phyloP scores from a whole-genome alignment of 2,797 vertebrate genomes.

The Lagodon rhomboides region DNA sequence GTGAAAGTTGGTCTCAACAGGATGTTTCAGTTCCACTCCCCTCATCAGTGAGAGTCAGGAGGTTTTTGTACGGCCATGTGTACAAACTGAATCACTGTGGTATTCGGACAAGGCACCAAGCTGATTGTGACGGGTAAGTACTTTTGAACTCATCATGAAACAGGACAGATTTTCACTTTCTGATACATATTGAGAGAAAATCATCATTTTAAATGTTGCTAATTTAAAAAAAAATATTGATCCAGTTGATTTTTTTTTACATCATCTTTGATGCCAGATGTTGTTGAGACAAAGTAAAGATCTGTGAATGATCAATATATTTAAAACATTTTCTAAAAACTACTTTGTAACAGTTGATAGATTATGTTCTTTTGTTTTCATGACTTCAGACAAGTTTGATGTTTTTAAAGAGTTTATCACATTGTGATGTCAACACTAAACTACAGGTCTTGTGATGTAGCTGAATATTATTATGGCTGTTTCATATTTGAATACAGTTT shows the following conservation, averaged over 20 bases:
- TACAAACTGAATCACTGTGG: constrained; percentile 79
- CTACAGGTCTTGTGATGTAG: no score
- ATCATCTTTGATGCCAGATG: not conserved
- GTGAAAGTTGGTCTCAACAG: constrained; percentile 44
- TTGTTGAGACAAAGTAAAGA: not conserved
- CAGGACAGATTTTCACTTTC: not conserved
- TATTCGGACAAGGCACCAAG: constrained; percentile 80
- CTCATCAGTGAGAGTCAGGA: constrained; percentile 57
- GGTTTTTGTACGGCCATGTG: constrained; percentile 73
- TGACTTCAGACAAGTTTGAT: no score
- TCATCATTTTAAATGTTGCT: no score
- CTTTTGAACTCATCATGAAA: constrained; percentile 13
- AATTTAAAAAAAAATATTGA: no score
- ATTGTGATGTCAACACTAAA: no score
- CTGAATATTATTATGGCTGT: no score
- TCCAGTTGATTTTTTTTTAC: no score
- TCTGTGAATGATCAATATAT: not conserved
- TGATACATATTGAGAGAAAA: not conserved
- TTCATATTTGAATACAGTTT: no score
- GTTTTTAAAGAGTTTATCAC: no score
- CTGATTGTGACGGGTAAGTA: constrained; percentile 73
- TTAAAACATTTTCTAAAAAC: not conserved
- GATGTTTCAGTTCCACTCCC: constrained; percentile 61
- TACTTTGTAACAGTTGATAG: not conserved
- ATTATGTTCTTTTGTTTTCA: no score